phyloP scores from a whole-genome alignment of 1,140 invertebrate species.

The Liolophura sinensis region DNA sequence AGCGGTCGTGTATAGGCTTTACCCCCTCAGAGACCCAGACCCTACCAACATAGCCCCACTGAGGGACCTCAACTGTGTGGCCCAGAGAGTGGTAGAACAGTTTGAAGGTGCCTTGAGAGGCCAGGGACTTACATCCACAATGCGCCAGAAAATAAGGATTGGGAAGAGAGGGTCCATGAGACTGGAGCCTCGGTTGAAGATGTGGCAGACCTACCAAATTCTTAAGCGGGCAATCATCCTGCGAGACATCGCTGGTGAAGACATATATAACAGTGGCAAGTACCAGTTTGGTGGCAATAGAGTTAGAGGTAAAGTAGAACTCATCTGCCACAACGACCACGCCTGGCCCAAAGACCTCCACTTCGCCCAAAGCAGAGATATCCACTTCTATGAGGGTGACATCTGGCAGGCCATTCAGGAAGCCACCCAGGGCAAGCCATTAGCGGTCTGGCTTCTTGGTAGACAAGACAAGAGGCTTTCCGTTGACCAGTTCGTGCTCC shows the following conservation, averaged over 20 bases:
- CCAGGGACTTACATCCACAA: background rate
- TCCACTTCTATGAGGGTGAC: constrained; percentile 9
- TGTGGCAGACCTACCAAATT: constrained; percentile 10
- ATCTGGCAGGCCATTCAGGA: constrained; percentile 9
- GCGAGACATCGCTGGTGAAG: constrained; percentile 7
- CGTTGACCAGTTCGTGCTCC: constrained; percentile 20
- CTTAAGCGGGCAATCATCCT: constrained; percentile 10
- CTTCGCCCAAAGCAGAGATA: no score
- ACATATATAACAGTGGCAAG: constrained; percentile 12
- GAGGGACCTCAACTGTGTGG: constrained; percentile 11
- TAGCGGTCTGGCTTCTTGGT: constrained; percentile 12
- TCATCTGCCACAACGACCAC: no score
- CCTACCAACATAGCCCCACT: constrained; percentile 13
- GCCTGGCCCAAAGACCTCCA: no score
- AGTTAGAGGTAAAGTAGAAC: no score
- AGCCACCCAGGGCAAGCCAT: constrained; percentile 6
- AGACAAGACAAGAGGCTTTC: constrained; percentile 1
- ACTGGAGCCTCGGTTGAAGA: constrained; percentile 4
- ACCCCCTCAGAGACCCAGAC: constrained; percentile 8
- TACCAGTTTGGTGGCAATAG: no score
- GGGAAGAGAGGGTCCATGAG: constrained; percentile 11
- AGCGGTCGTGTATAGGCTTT: constrained; percentile 12
- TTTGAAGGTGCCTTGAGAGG: background rate
- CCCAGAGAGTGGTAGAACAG: constrained; percentile 9
- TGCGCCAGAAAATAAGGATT: background rate